Base-by-base conservation (phyloP, 1,140 invertebrate species). In the Octopus bimaculoides region DNA sequence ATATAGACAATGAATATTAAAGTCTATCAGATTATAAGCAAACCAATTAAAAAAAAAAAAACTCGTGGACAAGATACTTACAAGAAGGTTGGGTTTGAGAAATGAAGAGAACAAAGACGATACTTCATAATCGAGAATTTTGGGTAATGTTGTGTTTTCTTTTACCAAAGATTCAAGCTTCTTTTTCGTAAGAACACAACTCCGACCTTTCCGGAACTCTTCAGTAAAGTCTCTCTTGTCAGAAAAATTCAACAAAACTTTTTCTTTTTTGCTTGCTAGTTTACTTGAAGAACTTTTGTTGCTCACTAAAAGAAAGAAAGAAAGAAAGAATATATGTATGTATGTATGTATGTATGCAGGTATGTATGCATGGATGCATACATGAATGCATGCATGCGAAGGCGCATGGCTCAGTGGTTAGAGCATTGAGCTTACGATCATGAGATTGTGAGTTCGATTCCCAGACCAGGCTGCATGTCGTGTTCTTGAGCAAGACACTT, bases 111-210 rank as follows among this genome's bases (percentile, higher is more conserved):
- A 87, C 53, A 92, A 85, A 69, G 87, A 87, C 54, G 88, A 85
- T 5, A 86, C 85, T 79, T 90, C 87, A 80, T 91, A 90, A 81
- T 91, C 90, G 20, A 91, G 84, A 84, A 91, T 91, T 78, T 89
- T 84, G 8, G 91, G 91, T 41, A 91, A 82, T 0, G 90, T 91
- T n/a, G 88, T 89, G 77, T 87, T 87, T 3, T 86, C 85, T 77
- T 87, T 88, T 78, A 83, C 88, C 87, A 91, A 91, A 41, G 87
- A 88, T 53, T 87, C 87, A 74, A 91, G 82, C 26, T 91, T 91
- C 7, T 82, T 82, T 56, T 89, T 88, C 1, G 88, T 88, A 7
- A 91, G 78, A n/a, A 86, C 84, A 54, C 86, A 89, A 52, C 85
- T 85, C 78, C 88, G 88, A 4, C 87, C 86, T 10, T 77, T 61